Evolutionary conservation across 2,888 invertebrate genomes (phyloP).

Genomic region (Timema podura): DNA sequence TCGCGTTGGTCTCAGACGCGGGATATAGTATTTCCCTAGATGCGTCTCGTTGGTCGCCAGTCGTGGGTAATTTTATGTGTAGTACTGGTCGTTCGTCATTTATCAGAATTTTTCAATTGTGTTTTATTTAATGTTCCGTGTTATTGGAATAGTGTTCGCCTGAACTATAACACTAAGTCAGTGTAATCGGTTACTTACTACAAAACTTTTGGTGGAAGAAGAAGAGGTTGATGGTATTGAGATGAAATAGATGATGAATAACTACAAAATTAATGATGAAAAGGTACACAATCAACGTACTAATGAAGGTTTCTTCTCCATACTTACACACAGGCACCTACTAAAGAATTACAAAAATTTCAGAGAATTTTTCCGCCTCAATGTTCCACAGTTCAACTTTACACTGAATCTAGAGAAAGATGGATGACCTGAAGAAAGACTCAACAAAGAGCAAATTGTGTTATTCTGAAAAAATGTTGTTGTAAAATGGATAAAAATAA

Average conservation of each 20-base stretch:
- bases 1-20: no score
- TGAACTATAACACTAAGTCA: slow-evolving; percentile 4
- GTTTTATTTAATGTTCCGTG: no score
- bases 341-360: slow-evolving; percentile 5
- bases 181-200: not conserved
- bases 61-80: no score
- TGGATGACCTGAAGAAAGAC: not conserved
- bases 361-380: not conserved
- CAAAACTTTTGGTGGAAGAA: slow-evolving; percentile 7
- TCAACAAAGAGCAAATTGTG: no score
- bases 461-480: no score
- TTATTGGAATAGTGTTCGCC: not conserved
- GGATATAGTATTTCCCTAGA: no score
- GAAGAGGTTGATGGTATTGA: not conserved
- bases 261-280: not conserved
- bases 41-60: no score
- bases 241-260: not conserved
- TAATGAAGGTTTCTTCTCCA: not conserved
- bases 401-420: not conserved
- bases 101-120: no score
- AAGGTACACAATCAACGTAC: not conserved
- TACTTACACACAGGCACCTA: not conserved
- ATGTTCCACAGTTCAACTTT: slow-evolving; percentile 1
- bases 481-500: no score
- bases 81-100: no score